Percentiles rank a stretch among this genome's conserved stretches.
Evolutionary conservation across 2,888 invertebrate genomes (phyloP).

Genomic region (Timema cristinae): DNA sequence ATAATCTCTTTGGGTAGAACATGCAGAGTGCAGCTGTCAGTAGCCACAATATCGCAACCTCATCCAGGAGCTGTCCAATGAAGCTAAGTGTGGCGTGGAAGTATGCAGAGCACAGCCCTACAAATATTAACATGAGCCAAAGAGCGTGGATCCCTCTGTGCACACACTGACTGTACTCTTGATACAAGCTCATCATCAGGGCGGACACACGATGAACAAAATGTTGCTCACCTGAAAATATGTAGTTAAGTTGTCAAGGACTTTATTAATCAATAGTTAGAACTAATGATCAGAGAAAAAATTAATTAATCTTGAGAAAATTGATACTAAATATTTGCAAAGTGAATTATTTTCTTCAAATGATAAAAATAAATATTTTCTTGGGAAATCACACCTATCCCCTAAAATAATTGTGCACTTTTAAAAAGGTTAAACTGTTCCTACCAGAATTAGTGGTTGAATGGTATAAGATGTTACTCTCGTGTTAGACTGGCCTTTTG

Average conservation of each 20-base stretch:
- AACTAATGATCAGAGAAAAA: constrained; percentile 1
- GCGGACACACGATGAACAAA: constrained; percentile 71
- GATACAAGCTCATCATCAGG: constrained; percentile 73
- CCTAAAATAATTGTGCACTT: too few relatives aligned
- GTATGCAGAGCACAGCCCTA: constrained; percentile 76
- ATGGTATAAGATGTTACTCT: too few relatives aligned
- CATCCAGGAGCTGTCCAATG: constrained; percentile 74
- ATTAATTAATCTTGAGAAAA: neutral
- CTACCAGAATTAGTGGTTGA: too few relatives aligned
- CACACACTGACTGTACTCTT: constrained; percentile 69
- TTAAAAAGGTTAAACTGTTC: too few relatives aligned
- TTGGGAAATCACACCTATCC: too few relatives aligned
- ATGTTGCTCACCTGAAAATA: constrained; percentile 68
- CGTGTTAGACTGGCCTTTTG: too few relatives aligned
- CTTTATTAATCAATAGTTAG: neutral
- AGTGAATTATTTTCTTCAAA: too few relatives aligned
- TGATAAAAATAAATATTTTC: too few relatives aligned
- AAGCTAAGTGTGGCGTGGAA: constrained; percentile 81
- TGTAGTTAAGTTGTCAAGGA: constrained; percentile 14
- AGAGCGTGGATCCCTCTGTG: constrained; percentile 75
- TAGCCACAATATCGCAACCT: constrained; percentile 78
- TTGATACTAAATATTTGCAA: too few relatives aligned
- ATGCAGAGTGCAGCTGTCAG: constrained; percentile 73
- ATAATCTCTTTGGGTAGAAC: constrained; percentile 67
- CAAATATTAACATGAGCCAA: constrained; percentile 74